Evolutionary conservation across 2,113 vertebrate genomes (phyloP).

Genomic region (Elephantulus edwardii): DNA sequence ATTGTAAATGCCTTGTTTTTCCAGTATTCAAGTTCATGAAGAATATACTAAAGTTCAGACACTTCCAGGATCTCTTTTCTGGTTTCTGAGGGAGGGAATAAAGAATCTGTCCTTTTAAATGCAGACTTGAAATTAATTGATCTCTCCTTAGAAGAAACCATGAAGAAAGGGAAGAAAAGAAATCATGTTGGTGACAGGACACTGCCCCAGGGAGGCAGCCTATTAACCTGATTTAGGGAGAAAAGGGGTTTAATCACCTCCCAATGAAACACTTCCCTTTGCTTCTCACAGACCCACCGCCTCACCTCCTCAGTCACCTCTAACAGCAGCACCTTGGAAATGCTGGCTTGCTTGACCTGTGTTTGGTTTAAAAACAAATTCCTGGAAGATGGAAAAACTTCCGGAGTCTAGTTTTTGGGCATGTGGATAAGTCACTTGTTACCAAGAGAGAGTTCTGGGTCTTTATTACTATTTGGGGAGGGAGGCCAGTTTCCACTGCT

Average conservation of each 20-base stretch:
- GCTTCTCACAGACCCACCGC: neutral
- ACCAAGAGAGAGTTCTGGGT: neutral
- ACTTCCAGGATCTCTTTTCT: neutral
- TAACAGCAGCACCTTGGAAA: too few species aligned
- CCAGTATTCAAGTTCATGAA: neutral
- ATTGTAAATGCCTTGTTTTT: neutral
- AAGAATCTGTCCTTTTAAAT: slow-evolving; percentile 20
- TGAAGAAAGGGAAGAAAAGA: neutral
- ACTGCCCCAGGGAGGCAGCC: neutral
- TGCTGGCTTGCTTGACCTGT: neutral
- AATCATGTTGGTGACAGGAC: neutral
- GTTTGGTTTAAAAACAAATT: neutral
- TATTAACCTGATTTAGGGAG: neutral
- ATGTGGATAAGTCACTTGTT: neutral
- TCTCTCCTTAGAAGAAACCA: slow-evolving; percentile 35
- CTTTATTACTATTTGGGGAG: neutral
- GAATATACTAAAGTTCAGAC: neutral
- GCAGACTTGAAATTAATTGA: slow-evolving; percentile 30
- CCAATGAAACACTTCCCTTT: rapidly evolving
- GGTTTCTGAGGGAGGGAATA: neutral
- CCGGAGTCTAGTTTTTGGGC: neutral
- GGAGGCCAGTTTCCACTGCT: neutral
- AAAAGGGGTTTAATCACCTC: neutral
- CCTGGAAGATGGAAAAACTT: neutral
- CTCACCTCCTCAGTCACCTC: neutral